phyloP scores from a whole-genome alignment of 1,140 invertebrate species.

The Heliconius melpomene region DNA sequence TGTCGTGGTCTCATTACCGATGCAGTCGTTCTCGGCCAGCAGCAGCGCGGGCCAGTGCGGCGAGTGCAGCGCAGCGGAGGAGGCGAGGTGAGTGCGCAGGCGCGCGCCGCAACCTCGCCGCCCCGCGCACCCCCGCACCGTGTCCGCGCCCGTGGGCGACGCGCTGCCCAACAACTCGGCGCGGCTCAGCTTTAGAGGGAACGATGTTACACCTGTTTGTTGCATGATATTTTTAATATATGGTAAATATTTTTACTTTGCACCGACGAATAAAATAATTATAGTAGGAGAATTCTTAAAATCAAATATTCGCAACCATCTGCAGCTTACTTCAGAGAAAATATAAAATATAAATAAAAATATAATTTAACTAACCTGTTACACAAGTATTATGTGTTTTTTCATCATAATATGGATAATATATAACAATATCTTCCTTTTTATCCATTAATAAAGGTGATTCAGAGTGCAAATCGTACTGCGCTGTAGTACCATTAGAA shows the following conservation, averaged over 20 bases:
- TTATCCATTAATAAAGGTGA: slow-evolving; percentile 79
- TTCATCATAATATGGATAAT: slow-evolving; percentile 70
- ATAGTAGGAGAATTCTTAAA: too few relatives aligned
- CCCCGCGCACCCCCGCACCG: slow-evolving; percentile 14
- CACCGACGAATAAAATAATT: too few relatives aligned
- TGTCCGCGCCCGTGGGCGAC: slow-evolving; percentile 21
- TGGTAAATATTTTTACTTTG: too few relatives aligned
- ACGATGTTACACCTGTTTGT: slow-evolving; percentile 41
- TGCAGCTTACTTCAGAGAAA: too few relatives aligned
- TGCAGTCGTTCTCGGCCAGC: slow-evolving; percentile 53
- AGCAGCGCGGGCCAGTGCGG: slow-evolving; percentile 60
- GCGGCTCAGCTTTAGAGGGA: slow-evolving; percentile 18
- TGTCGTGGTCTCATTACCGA: slow-evolving; percentile 37
- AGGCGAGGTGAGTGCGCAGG: slow-evolving; percentile 39
- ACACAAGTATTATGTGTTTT: slow-evolving; percentile 58
- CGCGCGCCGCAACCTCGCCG: slow-evolving; percentile 26
- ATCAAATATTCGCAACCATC: too few relatives aligned
- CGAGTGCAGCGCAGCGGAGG: slow-evolving; percentile 35
- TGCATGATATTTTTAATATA: too few relatives aligned
- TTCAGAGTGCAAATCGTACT: slow-evolving; percentile 82
- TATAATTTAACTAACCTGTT: slow-evolving; percentile 55
- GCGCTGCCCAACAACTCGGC: slow-evolving; percentile 28
- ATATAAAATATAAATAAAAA: background rate
- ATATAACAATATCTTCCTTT: slow-evolving; percentile 59
- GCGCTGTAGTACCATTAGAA: slow-evolving; percentile 83